Conservation (phyloP, 2,888 invertebrate species). For the Troilus luridus region DNA sequence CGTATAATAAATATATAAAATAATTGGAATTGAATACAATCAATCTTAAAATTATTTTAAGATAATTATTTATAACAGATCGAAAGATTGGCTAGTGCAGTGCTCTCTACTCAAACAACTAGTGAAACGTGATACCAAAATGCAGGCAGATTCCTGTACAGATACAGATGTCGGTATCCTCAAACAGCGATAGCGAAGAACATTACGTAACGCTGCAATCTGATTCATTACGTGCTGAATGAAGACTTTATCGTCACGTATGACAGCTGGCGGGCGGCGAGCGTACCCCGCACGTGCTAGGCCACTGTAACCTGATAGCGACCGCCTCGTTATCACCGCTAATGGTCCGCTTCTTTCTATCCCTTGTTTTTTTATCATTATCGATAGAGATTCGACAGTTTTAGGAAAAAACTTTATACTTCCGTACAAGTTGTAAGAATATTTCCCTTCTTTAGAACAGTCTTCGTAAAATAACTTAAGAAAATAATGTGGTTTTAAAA, state of each 20-base stretch:
- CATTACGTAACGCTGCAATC: neutral
- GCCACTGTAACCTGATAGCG: slow-evolving; percentile 5
- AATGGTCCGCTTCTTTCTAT: neutral
- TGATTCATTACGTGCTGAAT: neutral
- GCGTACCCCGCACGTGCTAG: slow-evolving; percentile 14
- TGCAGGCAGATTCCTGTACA: neutral
- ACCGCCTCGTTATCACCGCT: neutral
- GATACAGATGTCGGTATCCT: neutral
- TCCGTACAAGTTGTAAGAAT: neutral
- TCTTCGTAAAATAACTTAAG: too few relatives aligned
- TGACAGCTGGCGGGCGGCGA: neutral
- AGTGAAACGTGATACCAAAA: too few relatives aligned
- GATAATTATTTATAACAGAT: too few relatives aligned
- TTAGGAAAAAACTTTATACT: neutral
- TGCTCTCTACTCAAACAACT: too few relatives aligned
- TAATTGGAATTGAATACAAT: too few relatives aligned
- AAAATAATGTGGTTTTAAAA: too few relatives aligned
- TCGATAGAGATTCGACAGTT: neutral
- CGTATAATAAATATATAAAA: too few relatives aligned
- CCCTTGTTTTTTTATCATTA: neutral
- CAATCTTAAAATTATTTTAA: too few relatives aligned
- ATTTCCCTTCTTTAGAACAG: too few relatives aligned
- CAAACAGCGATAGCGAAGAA: neutral
- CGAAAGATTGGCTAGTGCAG: too few relatives aligned
- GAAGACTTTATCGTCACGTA: slow-evolving; percentile 6